These are phyloP conservation scores for Geophilus truncorum DNA, from an alignment of 2,888 invertebrate species.

Conservation along the genomic window DNA sequence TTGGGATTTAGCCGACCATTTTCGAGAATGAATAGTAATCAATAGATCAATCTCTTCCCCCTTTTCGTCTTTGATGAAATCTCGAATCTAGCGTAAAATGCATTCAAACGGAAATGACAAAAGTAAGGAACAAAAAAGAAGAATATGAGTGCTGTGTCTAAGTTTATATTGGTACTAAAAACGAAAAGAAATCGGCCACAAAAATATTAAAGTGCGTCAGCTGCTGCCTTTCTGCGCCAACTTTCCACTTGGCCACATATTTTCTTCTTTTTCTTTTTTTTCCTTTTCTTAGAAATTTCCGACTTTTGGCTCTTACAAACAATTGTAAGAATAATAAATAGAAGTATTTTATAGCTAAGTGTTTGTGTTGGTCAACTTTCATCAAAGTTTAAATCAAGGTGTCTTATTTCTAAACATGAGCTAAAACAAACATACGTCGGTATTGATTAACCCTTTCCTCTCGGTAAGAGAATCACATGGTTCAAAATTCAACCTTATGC, in stretches of 20 bases:
- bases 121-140: not conserved
- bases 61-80: not conserved
- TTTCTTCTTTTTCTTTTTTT: not conserved
- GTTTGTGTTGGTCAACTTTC: too few relatives aligned
- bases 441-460: too few relatives aligned
- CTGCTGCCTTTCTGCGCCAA: not conserved
- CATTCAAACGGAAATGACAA: slow-evolving; percentile 17
- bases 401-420: too few relatives aligned
- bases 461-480: too few relatives aligned
- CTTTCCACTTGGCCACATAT: not conserved
- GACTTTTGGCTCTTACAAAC: too few relatives aligned
- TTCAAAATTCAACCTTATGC: too few relatives aligned
- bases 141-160: slow-evolving; percentile 6
- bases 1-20: not conserved
- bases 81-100: not conserved
- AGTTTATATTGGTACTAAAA: slow-evolving; percentile 8
- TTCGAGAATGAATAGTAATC: not conserved
- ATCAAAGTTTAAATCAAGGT: too few relatives aligned
- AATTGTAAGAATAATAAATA: too few relatives aligned
- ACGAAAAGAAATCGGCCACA: not conserved
- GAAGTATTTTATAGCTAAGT: too few relatives aligned
- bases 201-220: slow-evolving; percentile 17
- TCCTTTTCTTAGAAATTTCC: not conserved
- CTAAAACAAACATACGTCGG: too few relatives aligned
- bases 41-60: not conserved